Evolutionary conservation across 1,140 invertebrate species (phyloP).

Genomic region (Anagrus nilaparvatae): DNA sequence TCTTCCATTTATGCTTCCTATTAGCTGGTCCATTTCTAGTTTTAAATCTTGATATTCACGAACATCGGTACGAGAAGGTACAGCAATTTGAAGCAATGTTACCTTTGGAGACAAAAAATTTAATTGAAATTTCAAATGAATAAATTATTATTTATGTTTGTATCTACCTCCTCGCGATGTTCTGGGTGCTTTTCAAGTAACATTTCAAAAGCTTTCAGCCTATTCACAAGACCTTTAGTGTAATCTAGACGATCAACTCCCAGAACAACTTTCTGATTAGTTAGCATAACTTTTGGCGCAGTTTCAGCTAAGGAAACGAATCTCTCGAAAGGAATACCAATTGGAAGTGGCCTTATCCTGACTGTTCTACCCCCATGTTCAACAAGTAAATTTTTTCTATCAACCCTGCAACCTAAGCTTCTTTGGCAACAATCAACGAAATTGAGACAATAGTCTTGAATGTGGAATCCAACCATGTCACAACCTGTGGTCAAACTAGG

Average conservation of each 20-base stretch:
- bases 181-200: constrained; percentile 78
- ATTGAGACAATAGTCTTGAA: constrained; percentile 83
- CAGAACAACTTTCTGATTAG: constrained; percentile 69
- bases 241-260: constrained; percentile 86
- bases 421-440: constrained; percentile 87
- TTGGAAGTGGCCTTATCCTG: constrained; percentile 70
- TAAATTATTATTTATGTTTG: background rate
- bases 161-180: constrained; percentile 64
- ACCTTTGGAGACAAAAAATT: no score
- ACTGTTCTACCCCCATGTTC: constrained; percentile 79
- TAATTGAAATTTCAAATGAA: background rate
- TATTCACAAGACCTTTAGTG: constrained; percentile 80
- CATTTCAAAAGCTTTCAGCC: constrained; percentile 73
- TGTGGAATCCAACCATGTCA: constrained; percentile 87
- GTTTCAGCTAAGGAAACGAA: constrained; percentile 73
- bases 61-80: constrained; percentile 81
- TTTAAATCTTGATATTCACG: constrained; percentile 86
- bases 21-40: constrained; percentile 81
- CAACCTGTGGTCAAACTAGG: constrained; percentile 65
- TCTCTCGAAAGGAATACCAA: constrained; percentile 78
- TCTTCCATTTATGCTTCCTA: constrained; percentile 76
- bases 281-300: constrained; percentile 58
- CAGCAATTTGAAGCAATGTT: constrained; percentile 73
- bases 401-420: constrained; percentile 75
- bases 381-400: constrained; percentile 75